Evolutionary conservation across 2,888 invertebrate genomes (phyloP), one percentile per base, ranked within the genome.

Genomic region (Zaprionus bogoriensis): DNA sequence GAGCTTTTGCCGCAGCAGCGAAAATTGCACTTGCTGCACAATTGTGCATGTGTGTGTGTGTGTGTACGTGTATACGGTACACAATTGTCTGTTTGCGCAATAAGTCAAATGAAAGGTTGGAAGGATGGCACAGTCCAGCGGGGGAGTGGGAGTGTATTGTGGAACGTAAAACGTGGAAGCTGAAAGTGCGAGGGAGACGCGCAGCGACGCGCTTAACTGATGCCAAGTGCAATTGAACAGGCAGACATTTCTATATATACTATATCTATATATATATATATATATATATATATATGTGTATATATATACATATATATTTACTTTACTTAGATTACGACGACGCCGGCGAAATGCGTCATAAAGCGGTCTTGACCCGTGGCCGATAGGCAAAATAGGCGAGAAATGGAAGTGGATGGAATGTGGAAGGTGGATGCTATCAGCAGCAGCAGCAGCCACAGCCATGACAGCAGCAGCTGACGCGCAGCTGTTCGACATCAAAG

Each of bases 161-260:
- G n/a, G n/a, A n/a, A n/a, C n/a, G n/a, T n/a, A n/a, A n/a, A n/a
- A n/a, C n/a, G n/a, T 9, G 4, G 14, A 17, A 3, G 5, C 4
- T 1, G 3, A 41, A n/a, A 20, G 4, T 1, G 10, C 4, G 12
- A 9, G n/a, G 23, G n/a, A 28, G 28, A 2, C n/a, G 12, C 14
- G 10, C 10, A 7, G 22, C 22, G 47, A 51, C 14, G 53, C 27
- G 51, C 55, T 47, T 67, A 67, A 75, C 63, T 73, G 73, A 73
- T 73, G 67, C 39, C 70, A 75, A 73, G 67, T 75, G 70, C 70
- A 75, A 63, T 60, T 65, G 44, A 59, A 38, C 39, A 51, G 47
- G 30, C 28, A 41, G 10, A 9, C 14, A 23, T 12, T 25, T 2
- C 14, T 7, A 42, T 6, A 45, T 6, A 19, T 4, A 45, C n/a